Base-by-base conservation (phyloP, 2,888 invertebrate species). In the Corythucha ciliata region DNA sequence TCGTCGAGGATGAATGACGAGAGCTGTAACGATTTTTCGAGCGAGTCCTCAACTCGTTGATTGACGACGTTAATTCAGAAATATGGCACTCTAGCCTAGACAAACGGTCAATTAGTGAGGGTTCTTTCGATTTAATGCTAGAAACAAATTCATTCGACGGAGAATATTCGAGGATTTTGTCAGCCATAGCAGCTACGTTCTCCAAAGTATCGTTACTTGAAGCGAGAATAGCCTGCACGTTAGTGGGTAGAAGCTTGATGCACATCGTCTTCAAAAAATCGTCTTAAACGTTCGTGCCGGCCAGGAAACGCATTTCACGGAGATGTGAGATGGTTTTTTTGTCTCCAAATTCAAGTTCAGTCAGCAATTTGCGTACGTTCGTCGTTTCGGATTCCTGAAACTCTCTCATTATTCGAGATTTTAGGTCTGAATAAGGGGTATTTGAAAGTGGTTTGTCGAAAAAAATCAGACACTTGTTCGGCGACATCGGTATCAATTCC, bases 381-480 rank as follows among this genome's bases (percentile, higher is more conserved):
- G 45, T 57, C 34, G 56, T 57, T 25, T 61, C 59, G 0, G 60
- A 61, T 18, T 60, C 60, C 14, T 58, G 51, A 33, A 57, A 62
- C 48, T 51, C 52, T 3, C 48, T 44, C 3, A 61, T 54, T 29
- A 63, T 22, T 3, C 32, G 45, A 20, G 51, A 21, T 48, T 62
- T 63, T 6, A 61, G 41, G 33, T 45, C 32, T 33, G 39, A 24
- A 39, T 60, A 62, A 20, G 54, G 51, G 21, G 40, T 47, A 6
- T 4, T 26, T 4, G 33, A 33, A 14, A 12, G 57, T 54, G 25
- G 61, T 56, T 26, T 54, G 52, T 8, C 55, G 40, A 42, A 14
- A 62, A 1, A 61, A 42, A 33, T 63, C 63, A 33, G 56, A 56
- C 10, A 63, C 57, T 22, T 61, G 58, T n/a, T 58, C 48, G 10